Evolutionary conservation across 2,888 invertebrate species (phyloP).

Genomic region (Agonopterix heracliana): DNA sequence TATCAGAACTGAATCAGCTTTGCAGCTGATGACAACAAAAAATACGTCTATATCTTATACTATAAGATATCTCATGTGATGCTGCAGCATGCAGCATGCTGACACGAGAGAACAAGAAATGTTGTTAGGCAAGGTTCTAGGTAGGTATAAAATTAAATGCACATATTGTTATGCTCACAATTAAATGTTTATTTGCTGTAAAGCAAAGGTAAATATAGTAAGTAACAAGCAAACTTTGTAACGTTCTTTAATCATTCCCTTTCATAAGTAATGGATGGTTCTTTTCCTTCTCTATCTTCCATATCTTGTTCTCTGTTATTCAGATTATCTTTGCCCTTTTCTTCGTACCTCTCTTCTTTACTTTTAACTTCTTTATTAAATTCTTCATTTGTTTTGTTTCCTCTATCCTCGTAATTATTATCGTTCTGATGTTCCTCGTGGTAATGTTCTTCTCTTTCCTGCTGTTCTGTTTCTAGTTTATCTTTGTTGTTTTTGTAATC

Average conservation of each 20-base stretch:
- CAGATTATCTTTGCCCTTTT: constrained; percentile 24
- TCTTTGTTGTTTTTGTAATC: constrained; percentile 27
- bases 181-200: too few species aligned
- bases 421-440: constrained; percentile 8
- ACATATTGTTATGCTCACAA: too few species aligned
- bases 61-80: too few species aligned
- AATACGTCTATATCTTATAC: too few species aligned
- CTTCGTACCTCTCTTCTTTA: constrained; percentile 27
- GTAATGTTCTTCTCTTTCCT: constrained; percentile 26
- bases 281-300: constrained; percentile 24
- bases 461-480: constrained; percentile 22
- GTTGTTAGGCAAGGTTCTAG: too few species aligned
- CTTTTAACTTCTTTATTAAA: constrained; percentile 13
- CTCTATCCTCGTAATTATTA: constrained; percentile 11
- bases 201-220: too few species aligned
- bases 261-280: constrained; percentile 26
- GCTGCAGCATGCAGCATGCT: too few species aligned
- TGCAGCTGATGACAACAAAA: too few species aligned
- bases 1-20: too few species aligned
- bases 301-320: constrained; percentile 23
- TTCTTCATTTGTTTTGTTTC: constrained; percentile 14
- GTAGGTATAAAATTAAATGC: too few species aligned
- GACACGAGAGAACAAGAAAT: too few species aligned
- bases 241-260: neutral
- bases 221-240: too few species aligned